A percentile compares a stretch with the other conserved stretches of the same genome.
These are phyloP conservation scores for Iphiclides podalirius DNA, from an alignment of 2,888 invertebrate genomes.

Conservation along the genomic window DNA sequence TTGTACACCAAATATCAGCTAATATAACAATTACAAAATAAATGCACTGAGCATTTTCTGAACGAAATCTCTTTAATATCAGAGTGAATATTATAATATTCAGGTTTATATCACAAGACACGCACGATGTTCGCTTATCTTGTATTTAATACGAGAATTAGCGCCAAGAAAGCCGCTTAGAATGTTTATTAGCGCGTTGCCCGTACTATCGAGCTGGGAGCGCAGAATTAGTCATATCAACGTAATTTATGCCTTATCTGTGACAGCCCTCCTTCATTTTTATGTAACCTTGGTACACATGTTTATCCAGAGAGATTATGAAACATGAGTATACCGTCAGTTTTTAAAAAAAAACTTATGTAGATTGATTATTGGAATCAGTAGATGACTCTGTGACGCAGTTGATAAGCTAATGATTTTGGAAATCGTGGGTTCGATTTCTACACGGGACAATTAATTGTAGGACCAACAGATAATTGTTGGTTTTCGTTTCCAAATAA, in stretches of 20 bases:
- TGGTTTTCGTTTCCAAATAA: no score
- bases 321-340: neutral
- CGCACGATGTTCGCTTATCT: constrained; percentile 35
- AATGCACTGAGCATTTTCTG: no score
- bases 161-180: constrained; percentile 31
- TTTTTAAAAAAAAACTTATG: no score
- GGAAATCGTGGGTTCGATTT: no score
- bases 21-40: no score
- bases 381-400: no score
- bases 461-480: no score
- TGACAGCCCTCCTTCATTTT: constrained; percentile 12
- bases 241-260: constrained; percentile 17
- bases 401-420: no score
- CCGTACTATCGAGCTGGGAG: constrained; percentile 11
- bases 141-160: constrained; percentile 36
- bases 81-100: neutral
- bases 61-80: no score
- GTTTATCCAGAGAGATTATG: constrained; percentile 1
- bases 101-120: neutral
- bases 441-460: no score
- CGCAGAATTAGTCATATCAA: constrained; percentile 20
- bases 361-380: no score
- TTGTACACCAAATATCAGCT: no score
- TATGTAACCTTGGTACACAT: constrained; percentile 4
- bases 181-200: constrained; percentile 25